These are phyloP conservation scores for Rhinoraja longicauda DNA, from an alignment of 2,797 vertebrate species.

Conservation along the genomic window DNA sequence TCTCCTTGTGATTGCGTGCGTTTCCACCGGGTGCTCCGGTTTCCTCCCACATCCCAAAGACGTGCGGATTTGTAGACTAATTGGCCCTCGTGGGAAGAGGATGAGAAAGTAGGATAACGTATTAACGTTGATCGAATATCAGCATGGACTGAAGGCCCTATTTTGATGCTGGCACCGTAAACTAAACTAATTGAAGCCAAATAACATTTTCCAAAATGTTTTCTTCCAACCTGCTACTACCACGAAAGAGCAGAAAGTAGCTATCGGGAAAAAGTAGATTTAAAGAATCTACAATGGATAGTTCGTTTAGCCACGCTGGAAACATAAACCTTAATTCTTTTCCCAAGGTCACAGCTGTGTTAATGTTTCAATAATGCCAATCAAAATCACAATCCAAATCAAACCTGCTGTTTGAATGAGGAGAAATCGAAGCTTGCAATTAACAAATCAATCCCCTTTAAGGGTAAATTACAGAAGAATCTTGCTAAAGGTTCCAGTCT, in stretches of 20 bases:
- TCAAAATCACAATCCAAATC: neutral
- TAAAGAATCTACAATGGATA: neutral
- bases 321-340: neutral
- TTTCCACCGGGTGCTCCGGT: no score
- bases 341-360: neutral
- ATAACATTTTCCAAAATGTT: neutral
- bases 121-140: no score
- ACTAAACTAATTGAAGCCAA: neutral
- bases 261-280: neutral
- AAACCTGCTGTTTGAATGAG: neutral
- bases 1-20: no score
- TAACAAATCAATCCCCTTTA: neutral
- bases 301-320: neutral
- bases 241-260: neutral
- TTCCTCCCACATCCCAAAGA: no score
- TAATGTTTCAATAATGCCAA: neutral
- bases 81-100: no score
- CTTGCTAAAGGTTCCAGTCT: neutral
- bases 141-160: no score
- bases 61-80: no score
- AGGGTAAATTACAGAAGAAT: neutral
- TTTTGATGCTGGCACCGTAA: no score
- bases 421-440: neutral
- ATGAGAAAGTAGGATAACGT: no score
- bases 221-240: neutral